A percentile compares a stretch with the other conserved stretches of the same genome.
Evolutionary conservation across 2,113 vertebrate species (phyloP).

Genomic region (Puma concolor): DNA sequence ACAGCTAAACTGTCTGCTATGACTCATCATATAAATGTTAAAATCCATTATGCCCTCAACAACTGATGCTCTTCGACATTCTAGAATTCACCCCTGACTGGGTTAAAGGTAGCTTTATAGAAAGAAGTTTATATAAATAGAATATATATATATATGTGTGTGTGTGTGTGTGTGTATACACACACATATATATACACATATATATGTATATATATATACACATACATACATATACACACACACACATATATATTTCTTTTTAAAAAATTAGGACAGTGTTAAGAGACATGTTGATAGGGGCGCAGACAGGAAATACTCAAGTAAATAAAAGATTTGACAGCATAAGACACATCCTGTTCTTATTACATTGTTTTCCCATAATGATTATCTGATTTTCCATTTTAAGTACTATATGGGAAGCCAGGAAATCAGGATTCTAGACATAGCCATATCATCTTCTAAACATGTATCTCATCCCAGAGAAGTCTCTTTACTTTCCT

Average conservation of each 20-base stretch:
- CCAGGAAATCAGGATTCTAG: neutral
- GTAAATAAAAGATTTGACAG: neutral
- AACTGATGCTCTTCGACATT: neutral
- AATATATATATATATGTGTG: too few species aligned
- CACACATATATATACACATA: too few species aligned
- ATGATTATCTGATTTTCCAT: neutral
- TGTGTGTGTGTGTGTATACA: accelerated
- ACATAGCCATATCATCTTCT: neutral
- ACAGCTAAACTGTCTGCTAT: neutral
- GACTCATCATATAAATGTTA: neutral
- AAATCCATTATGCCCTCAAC: neutral
- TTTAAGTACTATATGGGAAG: neutral
- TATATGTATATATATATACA: neutral
- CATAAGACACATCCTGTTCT: neutral
- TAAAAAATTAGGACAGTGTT: neutral
- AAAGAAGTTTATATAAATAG: neutral
- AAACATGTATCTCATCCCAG: neutral
- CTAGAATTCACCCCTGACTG: neutral
- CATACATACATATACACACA: accelerated
- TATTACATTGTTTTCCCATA: neutral
- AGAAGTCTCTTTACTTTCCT: neutral
- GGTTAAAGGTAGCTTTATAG: neutral
- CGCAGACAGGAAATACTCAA: neutral
- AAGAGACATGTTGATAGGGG: neutral
- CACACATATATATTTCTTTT: neutral